Evolutionary conservation across 2,888 invertebrate genomes (phyloP).

Genomic region (Salticus scenicus): DNA sequence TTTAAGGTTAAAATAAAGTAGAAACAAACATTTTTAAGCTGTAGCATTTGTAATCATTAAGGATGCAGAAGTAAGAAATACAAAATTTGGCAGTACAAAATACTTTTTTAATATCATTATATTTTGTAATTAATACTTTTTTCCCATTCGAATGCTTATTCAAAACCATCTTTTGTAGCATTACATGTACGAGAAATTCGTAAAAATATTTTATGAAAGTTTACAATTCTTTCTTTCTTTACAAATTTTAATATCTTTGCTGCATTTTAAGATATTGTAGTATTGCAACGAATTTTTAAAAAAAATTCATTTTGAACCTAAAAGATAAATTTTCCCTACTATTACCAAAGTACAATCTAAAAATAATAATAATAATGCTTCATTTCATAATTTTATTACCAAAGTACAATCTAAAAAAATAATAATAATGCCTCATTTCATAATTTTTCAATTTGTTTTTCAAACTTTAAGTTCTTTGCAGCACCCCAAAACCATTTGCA

Average conservation of each 20-base stretch:
- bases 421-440: background rate
- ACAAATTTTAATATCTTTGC: background rate
- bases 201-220: background rate
- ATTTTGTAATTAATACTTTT: background rate
- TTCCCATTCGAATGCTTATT: background rate
- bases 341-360: background rate
- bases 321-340: background rate
- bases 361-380: background rate
- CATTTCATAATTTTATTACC: background rate
- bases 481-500: too few species aligned
- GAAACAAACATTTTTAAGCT: background rate
- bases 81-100: background rate
- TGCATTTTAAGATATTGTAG: background rate
- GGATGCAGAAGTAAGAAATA: too few species aligned
- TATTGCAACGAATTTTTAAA: background rate
- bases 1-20: too few species aligned
- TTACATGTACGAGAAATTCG: background rate
- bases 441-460: too few species aligned
- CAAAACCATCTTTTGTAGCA: background rate
- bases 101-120: background rate
- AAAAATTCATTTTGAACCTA: background rate
- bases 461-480: too few species aligned
- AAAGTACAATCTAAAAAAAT: background rate
- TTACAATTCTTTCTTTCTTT: background rate
- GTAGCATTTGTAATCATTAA: background rate